Percentiles rank a stretch among this genome's conserved stretches.
These are phyloP conservation scores for Trichacis sp. DNA, from an alignment of 2,888 invertebrate genomes.

Conservation along the genomic window DNA sequence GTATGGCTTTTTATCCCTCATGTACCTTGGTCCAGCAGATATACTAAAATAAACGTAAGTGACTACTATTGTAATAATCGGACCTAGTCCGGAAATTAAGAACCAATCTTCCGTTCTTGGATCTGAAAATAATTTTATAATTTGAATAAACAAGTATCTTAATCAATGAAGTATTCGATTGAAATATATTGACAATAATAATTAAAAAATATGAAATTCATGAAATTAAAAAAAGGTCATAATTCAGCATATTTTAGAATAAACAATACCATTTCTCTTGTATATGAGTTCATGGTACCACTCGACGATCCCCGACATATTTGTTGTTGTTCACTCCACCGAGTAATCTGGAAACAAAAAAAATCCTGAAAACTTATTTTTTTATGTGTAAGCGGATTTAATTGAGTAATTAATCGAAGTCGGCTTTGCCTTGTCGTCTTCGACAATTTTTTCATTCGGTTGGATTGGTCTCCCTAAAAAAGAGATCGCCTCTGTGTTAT, in stretches of 20 bases:
- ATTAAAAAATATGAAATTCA: too few relatives aligned
- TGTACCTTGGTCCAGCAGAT: slow-evolving; percentile 85
- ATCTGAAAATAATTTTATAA: slow-evolving; percentile 70
- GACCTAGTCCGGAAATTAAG: slow-evolving; percentile 77
- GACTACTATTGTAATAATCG: slow-evolving; percentile 75
- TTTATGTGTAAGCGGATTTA: too few relatives aligned
- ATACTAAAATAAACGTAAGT: slow-evolving; percentile 80
- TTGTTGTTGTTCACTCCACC: slow-evolving; percentile 15
- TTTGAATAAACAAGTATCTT: too few relatives aligned
- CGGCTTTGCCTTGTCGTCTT: too few relatives aligned
- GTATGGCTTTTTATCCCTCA: slow-evolving; percentile 88
- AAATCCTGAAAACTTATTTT: not conserved
- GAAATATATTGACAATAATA: too few relatives aligned
- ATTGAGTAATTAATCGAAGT: too few relatives aligned
- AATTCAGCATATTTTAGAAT: too few relatives aligned
- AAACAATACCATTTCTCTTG: slow-evolving; percentile 60
- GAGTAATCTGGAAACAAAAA: slow-evolving; percentile 40
- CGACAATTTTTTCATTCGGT: too few relatives aligned
- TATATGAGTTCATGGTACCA: slow-evolving; percentile 59
- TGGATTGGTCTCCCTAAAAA: not conserved
- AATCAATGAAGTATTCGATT: too few relatives aligned
- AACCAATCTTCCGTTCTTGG: slow-evolving; percentile 80
- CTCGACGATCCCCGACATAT: slow-evolving; percentile 60
- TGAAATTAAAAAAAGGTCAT: too few relatives aligned
- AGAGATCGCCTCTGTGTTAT: not conserved